Evolutionary conservation across 2,888 invertebrate species (phyloP), one percentile per base, ranked within the genome.

Genomic region (Meandrusa payeni): DNA sequence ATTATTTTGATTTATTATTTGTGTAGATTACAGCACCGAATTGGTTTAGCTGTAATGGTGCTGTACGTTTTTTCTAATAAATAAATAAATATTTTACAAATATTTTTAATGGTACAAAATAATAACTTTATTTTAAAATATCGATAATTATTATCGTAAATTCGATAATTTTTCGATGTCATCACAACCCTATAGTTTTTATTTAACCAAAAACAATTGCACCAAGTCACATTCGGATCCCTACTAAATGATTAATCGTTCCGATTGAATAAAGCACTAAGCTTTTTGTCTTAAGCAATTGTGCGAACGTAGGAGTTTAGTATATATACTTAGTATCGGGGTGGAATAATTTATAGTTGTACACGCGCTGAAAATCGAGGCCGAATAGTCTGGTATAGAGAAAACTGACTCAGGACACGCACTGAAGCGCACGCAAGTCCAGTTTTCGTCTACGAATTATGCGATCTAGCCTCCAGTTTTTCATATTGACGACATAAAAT

Each of bases 281-380:
- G 17, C 31, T 31, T 22, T 31, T 24, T 31, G 24, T 32, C 17
- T 23, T 32, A 31, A 24, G 36, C 26, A 12, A 10, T 22, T 23
- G 28, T 31, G 39, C 23, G 11, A 40, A 36, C 31, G 3, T 23
- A 29, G 17, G 13, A 12, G 12, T 28, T 22, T 12, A 26, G 11
- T 19, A 12, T 29, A 19, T 27, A 11, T n/a, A 61, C 68, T 60
- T 63, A 59, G 68, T 73, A 70, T 80, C 74, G 78, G 79, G 77
- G 76, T 64, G 54, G 57, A 76, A 81, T 85, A 80, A 82, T 66
- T 82, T 81, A 83, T 72, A 66, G 74, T 57, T 61, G 72, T 67
- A 73, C 76, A 72, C 76, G 75, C 72, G 71, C 64, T 68, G 72
- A 72, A 76, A 81, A 85, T 82, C 76, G 83, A 83, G 86, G 86